These are phyloP conservation scores for Venturia canescens DNA, from an alignment of 1,140 invertebrate species.

Conservation along the genomic window DNA sequence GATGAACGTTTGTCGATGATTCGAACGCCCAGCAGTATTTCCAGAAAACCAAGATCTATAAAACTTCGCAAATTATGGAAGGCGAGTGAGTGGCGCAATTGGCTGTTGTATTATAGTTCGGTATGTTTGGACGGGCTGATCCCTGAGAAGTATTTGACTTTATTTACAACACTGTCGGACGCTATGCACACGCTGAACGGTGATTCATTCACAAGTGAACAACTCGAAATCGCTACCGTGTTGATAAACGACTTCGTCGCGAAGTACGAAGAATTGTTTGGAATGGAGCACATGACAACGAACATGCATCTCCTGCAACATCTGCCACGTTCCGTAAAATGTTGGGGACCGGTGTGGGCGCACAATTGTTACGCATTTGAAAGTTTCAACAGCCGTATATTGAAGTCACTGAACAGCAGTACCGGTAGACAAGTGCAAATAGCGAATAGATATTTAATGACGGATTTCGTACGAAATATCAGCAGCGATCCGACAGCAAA, in stretches of 20 bases:
- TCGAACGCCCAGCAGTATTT: constrained; percentile 35
- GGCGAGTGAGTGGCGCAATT: constrained; percentile 41
- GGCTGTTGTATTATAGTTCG: constrained; percentile 32
- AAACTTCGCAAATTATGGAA: constrained; percentile 33
- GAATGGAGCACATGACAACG: constrained; percentile 20
- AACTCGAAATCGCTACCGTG: constrained; percentile 1
- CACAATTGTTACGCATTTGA: constrained; percentile 22
- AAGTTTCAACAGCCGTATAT: constrained; percentile 28
- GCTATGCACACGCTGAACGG: constrained; percentile 32
- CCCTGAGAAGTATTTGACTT: constrained; percentile 9
- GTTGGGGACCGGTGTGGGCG: constrained; percentile 39
- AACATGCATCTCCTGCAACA: constrained; percentile 41
- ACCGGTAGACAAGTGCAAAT: constrained; percentile 25
- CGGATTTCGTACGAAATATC: constrained; percentile 17
- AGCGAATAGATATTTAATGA: constrained; percentile 12
- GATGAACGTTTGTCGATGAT: constrained; percentile 1
- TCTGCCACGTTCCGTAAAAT: constrained; percentile 20
- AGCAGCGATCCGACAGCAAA: constrained; percentile 1
- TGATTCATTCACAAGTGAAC: constrained; percentile 11
- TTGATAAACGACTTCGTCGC: constrained; percentile 25
- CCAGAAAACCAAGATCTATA: constrained; percentile 21
- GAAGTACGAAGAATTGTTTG: constrained; percentile 30
- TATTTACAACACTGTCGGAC: neutral
- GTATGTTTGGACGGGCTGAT: constrained; percentile 18
- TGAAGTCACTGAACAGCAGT: constrained; percentile 26